These are phyloP conservation scores for Apoda limacodes DNA, from an alignment of 2,888 invertebrate genomes.

Conservation along the genomic window DNA sequence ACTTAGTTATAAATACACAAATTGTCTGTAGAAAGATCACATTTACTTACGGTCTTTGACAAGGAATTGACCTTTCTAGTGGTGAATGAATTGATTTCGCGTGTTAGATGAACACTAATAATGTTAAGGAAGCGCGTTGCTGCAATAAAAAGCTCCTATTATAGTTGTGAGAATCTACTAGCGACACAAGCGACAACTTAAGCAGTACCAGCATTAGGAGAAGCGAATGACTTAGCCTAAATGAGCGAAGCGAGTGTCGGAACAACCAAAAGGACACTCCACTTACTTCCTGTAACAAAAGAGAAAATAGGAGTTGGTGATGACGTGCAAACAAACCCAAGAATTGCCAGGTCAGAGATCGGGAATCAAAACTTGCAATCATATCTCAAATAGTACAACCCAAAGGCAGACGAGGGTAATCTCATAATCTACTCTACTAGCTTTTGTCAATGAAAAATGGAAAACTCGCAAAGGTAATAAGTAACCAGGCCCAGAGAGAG, in stretches of 20 bases:
- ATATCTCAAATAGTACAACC: slow-evolving; percentile 39
- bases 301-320: slow-evolving; percentile 59
- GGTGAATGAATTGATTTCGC: slow-evolving; percentile 22
- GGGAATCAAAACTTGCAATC: slow-evolving; percentile 38
- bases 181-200: slow-evolving; percentile 49
- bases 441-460: slow-evolving; percentile 29
- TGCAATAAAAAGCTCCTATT: slow-evolving; percentile 36
- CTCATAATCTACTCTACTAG: slow-evolving; percentile 26
- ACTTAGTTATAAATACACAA: slow-evolving; percentile 1
- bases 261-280: slow-evolving; percentile 62
- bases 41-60: slow-evolving; percentile 30
- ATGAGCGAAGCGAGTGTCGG: slow-evolving; percentile 57
- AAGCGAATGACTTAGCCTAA: slow-evolving; percentile 53
- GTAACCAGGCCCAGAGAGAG: slow-evolving; percentile 50
- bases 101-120: slow-evolving; percentile 34
- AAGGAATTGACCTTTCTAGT: slow-evolving; percentile 30
- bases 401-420: slow-evolving; percentile 23
- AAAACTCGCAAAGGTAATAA: slow-evolving; percentile 50
- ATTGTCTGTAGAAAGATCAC: slow-evolving; percentile 31
- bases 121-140: slow-evolving; percentile 34
- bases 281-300: slow-evolving; percentile 72
- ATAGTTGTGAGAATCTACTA: slow-evolving; percentile 40
- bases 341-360: slow-evolving; percentile 26
- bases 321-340: slow-evolving; percentile 57
- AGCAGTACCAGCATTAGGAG: slow-evolving; percentile 57